These are phyloP conservation scores for Beroe forskalii DNA, from an alignment of 37 sponge, comb jelly and placozoan species.

Conservation along the genomic window DNA sequence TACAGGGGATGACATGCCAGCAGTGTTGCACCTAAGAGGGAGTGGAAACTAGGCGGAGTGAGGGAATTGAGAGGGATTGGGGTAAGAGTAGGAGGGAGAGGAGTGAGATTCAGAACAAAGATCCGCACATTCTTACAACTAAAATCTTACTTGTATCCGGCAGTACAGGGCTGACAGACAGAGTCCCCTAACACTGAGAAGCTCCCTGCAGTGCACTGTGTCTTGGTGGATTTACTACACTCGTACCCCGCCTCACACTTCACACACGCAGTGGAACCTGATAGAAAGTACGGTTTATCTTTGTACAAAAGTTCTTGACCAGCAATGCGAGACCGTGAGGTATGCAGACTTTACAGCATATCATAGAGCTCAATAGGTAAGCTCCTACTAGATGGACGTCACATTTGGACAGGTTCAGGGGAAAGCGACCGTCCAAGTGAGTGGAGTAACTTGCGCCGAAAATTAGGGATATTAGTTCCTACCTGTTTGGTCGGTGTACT, in stretches of 20 bases:
- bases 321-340: too few species aligned
- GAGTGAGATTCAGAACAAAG: neutral
- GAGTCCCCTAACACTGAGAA: neutral
- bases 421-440: too few species aligned
- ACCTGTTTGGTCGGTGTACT: conserved; percentile 11
- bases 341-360: too few species aligned
- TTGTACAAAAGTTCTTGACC: too few species aligned
- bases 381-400: too few species aligned
- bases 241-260: conserved; percentile 35
- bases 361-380: too few species aligned
- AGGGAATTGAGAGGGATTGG: neutral
- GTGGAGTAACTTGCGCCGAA: too few species aligned
- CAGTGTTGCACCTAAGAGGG: neutral
- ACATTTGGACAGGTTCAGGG: too few species aligned
- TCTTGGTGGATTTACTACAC: conserved; percentile 6
- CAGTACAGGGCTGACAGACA: neutral
- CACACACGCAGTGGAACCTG: conserved; percentile 4
- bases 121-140: neutral
- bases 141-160: neutral
- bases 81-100: neutral
- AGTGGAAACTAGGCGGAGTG: neutral
- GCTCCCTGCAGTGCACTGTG: neutral
- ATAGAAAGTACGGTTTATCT: neutral
- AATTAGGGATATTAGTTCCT: too few species aligned
- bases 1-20: neutral